Conservation (phyloP, 2,113 vertebrate genomes). For the Vulpes lagopus region DNA sequence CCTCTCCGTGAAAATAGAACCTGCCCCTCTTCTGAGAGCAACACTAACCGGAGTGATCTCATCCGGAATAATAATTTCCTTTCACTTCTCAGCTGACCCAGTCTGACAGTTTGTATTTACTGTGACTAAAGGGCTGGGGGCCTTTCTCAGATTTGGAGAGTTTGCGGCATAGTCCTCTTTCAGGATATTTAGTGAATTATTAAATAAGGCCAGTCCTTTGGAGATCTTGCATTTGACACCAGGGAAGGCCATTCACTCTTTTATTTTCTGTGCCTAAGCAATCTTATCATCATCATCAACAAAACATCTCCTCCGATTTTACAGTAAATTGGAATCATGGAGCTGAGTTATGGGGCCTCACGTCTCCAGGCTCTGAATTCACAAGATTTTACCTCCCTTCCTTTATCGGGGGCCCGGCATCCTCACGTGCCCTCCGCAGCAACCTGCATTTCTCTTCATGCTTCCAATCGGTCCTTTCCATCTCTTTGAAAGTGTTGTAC, state of each 20-base stretch:
- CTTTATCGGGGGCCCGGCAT: background rate
- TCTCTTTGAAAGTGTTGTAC: background rate
- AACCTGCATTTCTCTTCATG: background rate
- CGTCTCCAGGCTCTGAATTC: background rate
- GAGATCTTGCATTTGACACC: background rate
- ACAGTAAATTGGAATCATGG: background rate
- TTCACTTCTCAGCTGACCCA: background rate
- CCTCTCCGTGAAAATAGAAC: background rate
- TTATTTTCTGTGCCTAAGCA: background rate
- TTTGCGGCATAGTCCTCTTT: background rate
- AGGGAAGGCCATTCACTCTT: background rate
- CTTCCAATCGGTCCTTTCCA: background rate
- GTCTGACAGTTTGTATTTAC: background rate
- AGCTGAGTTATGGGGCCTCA: background rate
- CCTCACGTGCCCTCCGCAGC: fast-evolving
- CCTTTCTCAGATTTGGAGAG: background rate
- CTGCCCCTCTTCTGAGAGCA: background rate
- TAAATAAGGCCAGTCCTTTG: background rate
- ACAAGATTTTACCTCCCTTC: background rate
- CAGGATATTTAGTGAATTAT: background rate
- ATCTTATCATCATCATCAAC: too few species aligned
- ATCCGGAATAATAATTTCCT: background rate
- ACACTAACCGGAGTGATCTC: background rate
- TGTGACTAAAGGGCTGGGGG: background rate
- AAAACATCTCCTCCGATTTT: background rate